Conservation (phyloP, 2,797 vertebrate species). For the Antrozous pallidus region DNA sequence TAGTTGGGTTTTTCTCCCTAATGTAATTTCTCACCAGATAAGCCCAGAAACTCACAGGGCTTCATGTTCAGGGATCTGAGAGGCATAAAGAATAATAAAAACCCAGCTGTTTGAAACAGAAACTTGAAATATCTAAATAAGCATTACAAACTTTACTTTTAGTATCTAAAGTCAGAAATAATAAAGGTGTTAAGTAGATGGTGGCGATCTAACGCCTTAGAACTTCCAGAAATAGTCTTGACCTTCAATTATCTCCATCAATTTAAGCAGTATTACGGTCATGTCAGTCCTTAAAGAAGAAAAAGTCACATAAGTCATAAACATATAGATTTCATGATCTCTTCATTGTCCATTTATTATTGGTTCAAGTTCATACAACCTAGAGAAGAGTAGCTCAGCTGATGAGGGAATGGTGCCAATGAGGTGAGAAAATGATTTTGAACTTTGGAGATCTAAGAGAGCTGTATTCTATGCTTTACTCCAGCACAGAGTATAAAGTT, state of each 20-base stretch:
- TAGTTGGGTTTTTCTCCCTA: background rate
- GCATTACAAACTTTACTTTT: background rate
- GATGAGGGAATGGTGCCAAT: background rate
- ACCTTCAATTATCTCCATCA: background rate
- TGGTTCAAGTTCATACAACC: background rate
- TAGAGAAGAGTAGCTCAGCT: background rate
- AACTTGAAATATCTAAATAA: constrained; percentile 8
- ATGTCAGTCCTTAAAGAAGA: background rate
- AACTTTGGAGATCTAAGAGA: background rate
- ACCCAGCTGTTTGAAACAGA: background rate
- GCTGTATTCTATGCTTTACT: background rate
- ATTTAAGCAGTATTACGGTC: background rate
- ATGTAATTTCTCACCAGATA: constrained; percentile 3
- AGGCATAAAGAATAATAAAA: background rate
- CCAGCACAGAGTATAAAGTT: background rate
- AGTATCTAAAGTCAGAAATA: constrained; percentile 1
- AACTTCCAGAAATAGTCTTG: background rate
- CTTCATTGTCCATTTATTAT: constrained; percentile 25
- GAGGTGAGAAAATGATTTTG: background rate
- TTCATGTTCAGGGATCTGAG: background rate
- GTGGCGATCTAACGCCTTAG: background rate
- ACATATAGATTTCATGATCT: background rate
- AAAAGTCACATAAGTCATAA: background rate
- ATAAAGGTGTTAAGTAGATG: background rate
- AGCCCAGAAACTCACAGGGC: background rate